Evolutionary conservation across 2,113 vertebrate species (phyloP).

Genomic region (Rissa tridactyla): DNA sequence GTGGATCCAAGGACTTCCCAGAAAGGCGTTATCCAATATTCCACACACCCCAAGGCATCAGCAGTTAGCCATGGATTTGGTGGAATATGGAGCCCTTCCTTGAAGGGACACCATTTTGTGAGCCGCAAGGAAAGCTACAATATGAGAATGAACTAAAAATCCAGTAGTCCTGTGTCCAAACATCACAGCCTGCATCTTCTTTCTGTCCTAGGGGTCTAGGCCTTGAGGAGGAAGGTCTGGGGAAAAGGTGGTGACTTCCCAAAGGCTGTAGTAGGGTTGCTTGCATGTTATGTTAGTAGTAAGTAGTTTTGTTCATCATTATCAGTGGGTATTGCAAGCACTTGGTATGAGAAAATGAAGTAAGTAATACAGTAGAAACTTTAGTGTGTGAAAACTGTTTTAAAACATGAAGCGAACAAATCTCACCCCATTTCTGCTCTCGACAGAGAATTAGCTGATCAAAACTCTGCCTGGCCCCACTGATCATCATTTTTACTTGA

Average conservation of each 20-base stretch:
- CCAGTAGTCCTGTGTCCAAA: neutral
- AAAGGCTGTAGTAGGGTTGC: neutral
- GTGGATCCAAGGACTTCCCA: neutral
- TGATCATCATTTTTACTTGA: neutral
- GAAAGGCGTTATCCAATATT: neutral
- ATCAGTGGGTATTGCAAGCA: neutral
- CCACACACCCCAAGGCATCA: neutral
- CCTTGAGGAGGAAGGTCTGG: neutral
- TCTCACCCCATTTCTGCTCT: neutral
- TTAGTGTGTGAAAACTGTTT: neutral
- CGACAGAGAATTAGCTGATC: neutral
- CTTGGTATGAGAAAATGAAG: neutral
- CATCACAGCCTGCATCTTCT: neutral
- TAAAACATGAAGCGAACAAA: neutral
- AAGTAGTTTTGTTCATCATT: neutral
- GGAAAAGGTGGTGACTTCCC: neutral
- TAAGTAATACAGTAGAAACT: neutral
- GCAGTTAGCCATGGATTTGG: accelerated
- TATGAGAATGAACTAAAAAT: neutral
- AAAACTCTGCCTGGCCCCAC: neutral
- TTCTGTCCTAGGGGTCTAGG: neutral
- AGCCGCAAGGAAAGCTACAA: neutral
- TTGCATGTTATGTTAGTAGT: neutral
- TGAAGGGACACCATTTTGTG: neutral
- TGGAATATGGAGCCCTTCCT: neutral